Evolutionary conservation across 37 sponge, comb jelly and placozoan species (phyloP), one percentile per base, ranked within the genome.

Genomic region (Oscarella lobularis): DNA sequence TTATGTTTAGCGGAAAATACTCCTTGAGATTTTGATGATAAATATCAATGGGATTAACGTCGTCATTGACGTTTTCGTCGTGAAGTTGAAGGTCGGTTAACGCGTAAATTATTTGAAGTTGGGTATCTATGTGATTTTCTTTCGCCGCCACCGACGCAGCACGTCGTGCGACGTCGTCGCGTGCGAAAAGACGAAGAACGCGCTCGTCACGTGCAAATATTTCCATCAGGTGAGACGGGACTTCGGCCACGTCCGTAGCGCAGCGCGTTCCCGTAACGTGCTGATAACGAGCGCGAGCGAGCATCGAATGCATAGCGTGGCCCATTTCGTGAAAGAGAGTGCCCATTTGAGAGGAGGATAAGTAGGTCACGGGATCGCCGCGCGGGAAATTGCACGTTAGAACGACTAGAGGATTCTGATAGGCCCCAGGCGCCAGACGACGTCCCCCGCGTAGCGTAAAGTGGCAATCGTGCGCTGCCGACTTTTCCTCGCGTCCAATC

Each of bases 291-390:
- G 94, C 75, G 20, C 90, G 66, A 30, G 89, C 98, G 0, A 96
- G 38, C 39, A 96, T 83, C 30, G 91, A 87, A 76, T 96, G 98
- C 0, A 96, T 67, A 2, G 94, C 98, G 68, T 96, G 98, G 0
- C 98, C 98, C 80, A 92, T 85, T 76, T 96, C 98, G 66, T 96
- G 98, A 67, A 92, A 96, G 37, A 96, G 72, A 39, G 81, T 96
- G 35, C 86, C 85, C 20, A 95, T 76, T 0, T 92, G 79, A 31
- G 75, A 73, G 6, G 76, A 85, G 1, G 81, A 77, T 37, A 91
- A 81, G 1, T 78, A 67, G n/a, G 67, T 41, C n/a, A n/a, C n/a
- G 38, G 78, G 79, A 33, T 66, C 6, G 2, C 20, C 31, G 31
- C 33, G 40, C 35, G 33, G 27, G 9, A 9, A 0, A 71, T 75